Conservation (phyloP, 2,888 invertebrate species). For the Caenorhabditis sp. region DNA sequence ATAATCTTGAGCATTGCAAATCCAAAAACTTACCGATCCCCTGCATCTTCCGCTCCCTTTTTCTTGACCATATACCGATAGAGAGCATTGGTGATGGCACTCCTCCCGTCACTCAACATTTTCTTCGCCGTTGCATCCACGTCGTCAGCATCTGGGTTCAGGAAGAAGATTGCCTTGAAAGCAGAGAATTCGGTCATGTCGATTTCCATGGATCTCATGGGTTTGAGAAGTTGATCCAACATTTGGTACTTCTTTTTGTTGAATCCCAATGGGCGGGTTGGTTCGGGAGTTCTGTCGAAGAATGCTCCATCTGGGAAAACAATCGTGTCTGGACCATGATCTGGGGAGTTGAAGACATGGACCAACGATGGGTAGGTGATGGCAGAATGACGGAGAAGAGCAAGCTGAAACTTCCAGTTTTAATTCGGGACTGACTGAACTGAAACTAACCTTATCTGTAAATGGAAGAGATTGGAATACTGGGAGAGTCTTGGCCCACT, state of each 20-base stretch:
- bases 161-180: slow-evolving; percentile 82
- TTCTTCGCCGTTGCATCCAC: slow-evolving; percentile 73
- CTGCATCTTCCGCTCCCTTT: slow-evolving; percentile 78
- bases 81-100: slow-evolving; percentile 80
- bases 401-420: slow-evolving; percentile 71
- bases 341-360: slow-evolving; percentile 81
- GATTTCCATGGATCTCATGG: slow-evolving; percentile 79
- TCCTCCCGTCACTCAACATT: slow-evolving; percentile 75
- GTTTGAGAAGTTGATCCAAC: slow-evolving; percentile 81
- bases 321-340: slow-evolving; percentile 80
- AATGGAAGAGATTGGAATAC: slow-evolving; percentile 76
- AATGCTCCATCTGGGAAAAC: slow-evolving; percentile 82
- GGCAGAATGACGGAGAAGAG: slow-evolving; percentile 81
- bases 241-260: slow-evolving; percentile 79
- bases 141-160: slow-evolving; percentile 83
- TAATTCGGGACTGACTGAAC: neutral
- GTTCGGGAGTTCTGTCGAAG: slow-evolving; percentile 80
- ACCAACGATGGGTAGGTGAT: slow-evolving; percentile 82
- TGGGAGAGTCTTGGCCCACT: slow-evolving; percentile 82
- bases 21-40: slow-evolving; percentile 70
- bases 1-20: neutral
- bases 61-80: slow-evolving; percentile 80
- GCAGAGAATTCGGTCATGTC: slow-evolving; percentile 82
- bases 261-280: slow-evolving; percentile 74
- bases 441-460: slow-evolving; percentile 74